Percentiles rank a stretch among this genome's conserved stretches.
Conservation (phyloP, 2,113 vertebrate species). For the Corydoras maculifer region DNA sequence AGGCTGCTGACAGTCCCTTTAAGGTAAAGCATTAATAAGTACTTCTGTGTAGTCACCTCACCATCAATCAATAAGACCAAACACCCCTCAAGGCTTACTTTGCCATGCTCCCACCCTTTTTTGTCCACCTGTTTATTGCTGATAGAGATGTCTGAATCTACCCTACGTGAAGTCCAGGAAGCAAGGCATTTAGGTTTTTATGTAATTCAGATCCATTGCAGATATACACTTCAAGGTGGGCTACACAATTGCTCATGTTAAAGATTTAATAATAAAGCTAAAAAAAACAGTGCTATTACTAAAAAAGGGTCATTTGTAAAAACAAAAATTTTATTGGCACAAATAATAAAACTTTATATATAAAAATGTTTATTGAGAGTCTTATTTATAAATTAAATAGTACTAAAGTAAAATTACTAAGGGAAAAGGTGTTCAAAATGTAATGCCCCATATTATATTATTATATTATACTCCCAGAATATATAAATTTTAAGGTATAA, state of each 20-base stretch:
- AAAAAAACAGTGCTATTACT: no score
- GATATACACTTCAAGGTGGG: background rate
- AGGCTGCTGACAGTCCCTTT: conserved; percentile 14
- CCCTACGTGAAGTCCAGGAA: background rate
- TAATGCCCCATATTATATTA: no score
- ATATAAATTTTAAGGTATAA: no score
- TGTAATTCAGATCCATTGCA: conserved; percentile 31
- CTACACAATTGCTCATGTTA: conserved; percentile 16
- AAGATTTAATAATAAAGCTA: background rate
- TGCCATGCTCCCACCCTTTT: background rate
- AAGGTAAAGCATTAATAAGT: conserved; percentile 10
- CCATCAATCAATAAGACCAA: conserved; percentile 27
- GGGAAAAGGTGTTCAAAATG: no score
- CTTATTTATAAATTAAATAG: no score
- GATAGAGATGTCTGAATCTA: background rate
- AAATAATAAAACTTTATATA: no score
- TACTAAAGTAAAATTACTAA: no score
- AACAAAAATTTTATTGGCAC: no score
- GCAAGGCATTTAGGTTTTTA: conserved; percentile 7
- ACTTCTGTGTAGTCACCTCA: conserved; percentile 20
- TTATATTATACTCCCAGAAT: no score
- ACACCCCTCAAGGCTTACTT: conserved; percentile 16
- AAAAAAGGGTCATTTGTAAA: no score
- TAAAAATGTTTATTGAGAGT: no score
- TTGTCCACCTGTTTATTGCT: background rate